These are phyloP conservation scores for Anguilla japonica DNA, from an alignment of 2,113 vertebrate species.

Conservation along the genomic window DNA sequence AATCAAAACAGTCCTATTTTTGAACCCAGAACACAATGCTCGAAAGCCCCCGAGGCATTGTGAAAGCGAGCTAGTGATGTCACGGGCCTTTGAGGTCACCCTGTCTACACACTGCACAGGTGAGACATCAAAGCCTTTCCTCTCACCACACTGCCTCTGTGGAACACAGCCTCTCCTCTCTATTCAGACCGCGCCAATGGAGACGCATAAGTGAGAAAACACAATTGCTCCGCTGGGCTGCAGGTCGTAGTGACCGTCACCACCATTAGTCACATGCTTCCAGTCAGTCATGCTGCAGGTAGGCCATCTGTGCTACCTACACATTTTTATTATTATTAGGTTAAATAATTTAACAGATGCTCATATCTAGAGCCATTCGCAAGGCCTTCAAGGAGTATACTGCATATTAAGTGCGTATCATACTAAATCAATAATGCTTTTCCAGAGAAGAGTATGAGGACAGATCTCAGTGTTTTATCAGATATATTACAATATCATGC, in stretches of 20 bases:
- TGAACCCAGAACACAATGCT: background rate
- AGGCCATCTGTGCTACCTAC: no score
- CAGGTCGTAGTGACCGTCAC: background rate
- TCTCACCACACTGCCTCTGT: background rate
- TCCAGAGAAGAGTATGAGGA: no score
- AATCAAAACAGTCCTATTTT: background rate
- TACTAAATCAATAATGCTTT: no score
- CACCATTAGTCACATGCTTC: background rate
- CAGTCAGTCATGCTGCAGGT: background rate
- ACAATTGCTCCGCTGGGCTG: background rate
- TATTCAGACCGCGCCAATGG: no score
- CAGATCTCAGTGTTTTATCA: no score
- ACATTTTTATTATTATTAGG: no score
- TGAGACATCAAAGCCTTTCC: background rate
- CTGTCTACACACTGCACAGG: background rate
- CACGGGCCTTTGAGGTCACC: background rate
- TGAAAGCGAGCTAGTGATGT: background rate
- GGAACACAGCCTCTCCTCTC: background rate
- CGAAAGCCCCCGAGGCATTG: background rate
- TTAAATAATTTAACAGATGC: no score
- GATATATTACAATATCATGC: no score
- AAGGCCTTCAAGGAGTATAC: no score
- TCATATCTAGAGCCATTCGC: no score
- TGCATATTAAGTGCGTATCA: no score
- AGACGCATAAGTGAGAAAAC: background rate